Conservation (phyloP, 2,888 invertebrate species). For the Panopea generosa region DNA sequence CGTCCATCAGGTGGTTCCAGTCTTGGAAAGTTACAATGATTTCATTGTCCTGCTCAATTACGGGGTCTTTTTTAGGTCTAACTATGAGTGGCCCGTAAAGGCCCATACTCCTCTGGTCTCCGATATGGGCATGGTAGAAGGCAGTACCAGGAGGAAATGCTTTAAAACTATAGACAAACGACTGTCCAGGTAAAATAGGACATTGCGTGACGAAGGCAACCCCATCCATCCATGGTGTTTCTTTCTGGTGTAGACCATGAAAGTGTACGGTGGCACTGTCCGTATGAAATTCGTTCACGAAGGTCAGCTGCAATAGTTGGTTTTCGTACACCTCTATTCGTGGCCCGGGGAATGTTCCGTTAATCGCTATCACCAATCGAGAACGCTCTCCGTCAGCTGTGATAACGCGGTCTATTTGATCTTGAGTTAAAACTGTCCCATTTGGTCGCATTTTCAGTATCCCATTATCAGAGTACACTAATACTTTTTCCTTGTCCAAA, state of each 20-base stretch:
- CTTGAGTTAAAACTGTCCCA: slow-evolving; percentile 3
- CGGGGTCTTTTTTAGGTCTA: not conserved
- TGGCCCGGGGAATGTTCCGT: slow-evolving; percentile 74
- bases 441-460: slow-evolving; percentile 18
- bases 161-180: slow-evolving; percentile 69
- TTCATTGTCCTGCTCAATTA: slow-evolving; percentile 11
- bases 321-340: slow-evolving; percentile 68
- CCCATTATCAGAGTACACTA: slow-evolving; percentile 41
- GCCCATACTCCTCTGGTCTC: slow-evolving; percentile 68
- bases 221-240: slow-evolving; percentile 73
- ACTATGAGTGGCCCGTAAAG: slow-evolving; percentile 69
- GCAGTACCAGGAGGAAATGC: slow-evolving; percentile 64
- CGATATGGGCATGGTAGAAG: slow-evolving; percentile 73
- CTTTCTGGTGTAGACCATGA: slow-evolving; percentile 71
- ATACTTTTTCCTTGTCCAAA: slow-evolving; percentile 20
- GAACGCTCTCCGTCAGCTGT: slow-evolving; percentile 66
- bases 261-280: slow-evolving; percentile 71
- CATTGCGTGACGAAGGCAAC: slow-evolving; percentile 73
- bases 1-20: slow-evolving; percentile 72
- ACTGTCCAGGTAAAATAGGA: slow-evolving; percentile 68
- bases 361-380: slow-evolving; percentile 67
- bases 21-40: slow-evolving; percentile 66
- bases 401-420: slow-evolving; percentile 35
- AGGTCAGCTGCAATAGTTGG: slow-evolving; percentile 57
- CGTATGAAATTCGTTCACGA: slow-evolving; percentile 64